Base-by-base conservation (phyloP, 2,888 invertebrate genomes). In the Lutraria lutraria region DNA sequence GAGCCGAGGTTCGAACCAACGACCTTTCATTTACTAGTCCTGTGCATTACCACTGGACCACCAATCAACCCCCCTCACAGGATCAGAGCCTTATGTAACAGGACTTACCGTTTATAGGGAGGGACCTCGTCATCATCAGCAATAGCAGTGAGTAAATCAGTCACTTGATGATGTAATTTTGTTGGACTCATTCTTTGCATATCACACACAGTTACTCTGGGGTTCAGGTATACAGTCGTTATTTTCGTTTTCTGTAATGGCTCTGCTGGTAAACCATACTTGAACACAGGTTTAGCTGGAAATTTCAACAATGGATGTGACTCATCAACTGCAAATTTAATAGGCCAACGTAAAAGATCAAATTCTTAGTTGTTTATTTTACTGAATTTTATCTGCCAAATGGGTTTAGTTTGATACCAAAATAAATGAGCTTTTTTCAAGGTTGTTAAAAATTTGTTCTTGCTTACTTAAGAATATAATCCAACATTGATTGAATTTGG, bases 161-260 rank as follows among this genome's bases (percentile, higher is more conserved):
- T 81, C 16, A 92, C 92, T 53, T 92, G 92, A 34, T 88, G 80
- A 19, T 91, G 92, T 31, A 92, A 82, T 68, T 86, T 85, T 13
- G 81, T 84, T 15, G 92, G 92, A 31, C 92, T 92, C 83, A 92
- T 92, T 25, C 79, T 85, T 82, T 88, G 88, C 84, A 92, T 91
- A 68, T 91, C 92, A 21, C 86, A 79, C 13, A 85, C 83, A 0
- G 90, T 29, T 12, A 81, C 60, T 25, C 83, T 84, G 13, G 85
- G 87, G 29, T 90, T 88, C 60, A 89, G 79, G 82, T 87, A 88
- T 54, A 89, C 87, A 2, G 91, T 89, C 4, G 89, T 89, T 10
- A 89, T 84, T 31, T 86, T 86, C 13, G 53, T 25, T 25, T 80
- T 86, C 72, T 82, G 76, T 52, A 83, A 68, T 31, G 82, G 83